Evolutionary conservation across 2,888 invertebrate genomes (phyloP).

Genomic region (Melieria picta): DNA sequence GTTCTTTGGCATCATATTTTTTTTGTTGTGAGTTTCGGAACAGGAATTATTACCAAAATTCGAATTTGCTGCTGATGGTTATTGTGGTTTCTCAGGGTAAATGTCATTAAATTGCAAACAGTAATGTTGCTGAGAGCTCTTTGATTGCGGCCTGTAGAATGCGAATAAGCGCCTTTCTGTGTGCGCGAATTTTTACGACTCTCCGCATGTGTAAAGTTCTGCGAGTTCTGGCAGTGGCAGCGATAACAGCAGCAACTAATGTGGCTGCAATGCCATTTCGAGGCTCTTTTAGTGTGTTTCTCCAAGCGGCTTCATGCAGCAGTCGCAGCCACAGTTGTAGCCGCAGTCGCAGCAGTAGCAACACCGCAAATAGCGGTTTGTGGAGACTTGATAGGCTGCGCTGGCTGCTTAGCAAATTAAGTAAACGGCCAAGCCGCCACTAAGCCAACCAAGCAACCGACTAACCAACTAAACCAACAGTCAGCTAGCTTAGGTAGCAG

Average conservation of each 20-base stretch:
- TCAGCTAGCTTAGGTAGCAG: not conserved
- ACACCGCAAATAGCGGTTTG: conserved; percentile 34
- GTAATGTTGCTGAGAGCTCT: not conserved
- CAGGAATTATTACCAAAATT: too few relatives aligned
- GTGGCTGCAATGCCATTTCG: conserved; percentile 28
- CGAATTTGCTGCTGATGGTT: too few relatives aligned
- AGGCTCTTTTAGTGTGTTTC: not conserved
- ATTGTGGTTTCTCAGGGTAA: too few relatives aligned
- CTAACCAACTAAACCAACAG: conserved; percentile 26
- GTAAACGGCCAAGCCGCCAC: conserved; percentile 8
- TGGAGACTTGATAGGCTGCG: conserved; percentile 32
- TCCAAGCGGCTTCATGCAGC: not conserved
- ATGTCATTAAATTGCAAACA: too few relatives aligned
- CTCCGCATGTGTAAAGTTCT: not conserved
- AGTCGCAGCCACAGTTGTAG: conserved; percentile 14
- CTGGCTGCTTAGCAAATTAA: conserved; percentile 24
- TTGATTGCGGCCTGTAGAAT: not conserved
- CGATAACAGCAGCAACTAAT: conserved; percentile 19
- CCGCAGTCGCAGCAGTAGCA: conserved; percentile 31
- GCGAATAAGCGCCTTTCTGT: not conserved
- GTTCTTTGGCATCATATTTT: too few relatives aligned
- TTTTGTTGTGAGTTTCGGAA: too few relatives aligned
- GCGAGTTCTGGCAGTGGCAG: conserved; percentile 1
- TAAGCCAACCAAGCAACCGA: conserved; percentile 16
- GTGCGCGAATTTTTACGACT: not conserved